Evolutionary conservation across 2,113 vertebrate genomes (phyloP).

Genomic region (Onychorhynchus coronatus): DNA sequence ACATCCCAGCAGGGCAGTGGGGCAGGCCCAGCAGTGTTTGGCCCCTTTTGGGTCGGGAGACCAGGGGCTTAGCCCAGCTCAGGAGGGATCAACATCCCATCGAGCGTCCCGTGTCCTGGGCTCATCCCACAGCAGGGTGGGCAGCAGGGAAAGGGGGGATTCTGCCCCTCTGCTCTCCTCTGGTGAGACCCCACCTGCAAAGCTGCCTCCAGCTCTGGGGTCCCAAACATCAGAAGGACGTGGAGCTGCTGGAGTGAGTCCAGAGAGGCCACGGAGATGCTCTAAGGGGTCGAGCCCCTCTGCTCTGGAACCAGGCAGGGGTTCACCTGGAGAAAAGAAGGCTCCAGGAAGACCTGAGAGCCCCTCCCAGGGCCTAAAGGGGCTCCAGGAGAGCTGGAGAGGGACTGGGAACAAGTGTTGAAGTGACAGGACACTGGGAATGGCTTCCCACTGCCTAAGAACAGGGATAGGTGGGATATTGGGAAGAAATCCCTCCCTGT

Average conservation of each 20-base stretch:
- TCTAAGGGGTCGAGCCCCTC: not conserved
- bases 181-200: not conserved
- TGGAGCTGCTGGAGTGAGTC: not conserved
- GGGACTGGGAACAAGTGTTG: not conserved
- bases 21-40: not conserved
- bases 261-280: rapidly evolving
- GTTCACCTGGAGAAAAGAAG: not conserved
- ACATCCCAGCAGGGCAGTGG: rapidly evolving
- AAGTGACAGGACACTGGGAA: not conserved
- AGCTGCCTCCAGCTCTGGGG: not conserved
- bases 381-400: not conserved
- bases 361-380: rapidly evolving
- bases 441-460: not conserved
- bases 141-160: not conserved
- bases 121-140: not conserved
- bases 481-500: not conserved
- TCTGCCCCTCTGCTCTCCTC: not conserved
- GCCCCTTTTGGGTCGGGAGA: rapidly evolving
- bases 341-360: not conserved
- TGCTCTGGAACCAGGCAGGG: not conserved
- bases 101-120: not conserved
- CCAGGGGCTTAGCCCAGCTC: not conserved
- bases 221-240: not conserved
- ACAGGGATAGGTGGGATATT: not conserved
- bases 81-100: not conserved